These are phyloP conservation scores for Falco rusticolus DNA, from an alignment of 2,797 vertebrate genomes.

Conservation along the genomic window DNA sequence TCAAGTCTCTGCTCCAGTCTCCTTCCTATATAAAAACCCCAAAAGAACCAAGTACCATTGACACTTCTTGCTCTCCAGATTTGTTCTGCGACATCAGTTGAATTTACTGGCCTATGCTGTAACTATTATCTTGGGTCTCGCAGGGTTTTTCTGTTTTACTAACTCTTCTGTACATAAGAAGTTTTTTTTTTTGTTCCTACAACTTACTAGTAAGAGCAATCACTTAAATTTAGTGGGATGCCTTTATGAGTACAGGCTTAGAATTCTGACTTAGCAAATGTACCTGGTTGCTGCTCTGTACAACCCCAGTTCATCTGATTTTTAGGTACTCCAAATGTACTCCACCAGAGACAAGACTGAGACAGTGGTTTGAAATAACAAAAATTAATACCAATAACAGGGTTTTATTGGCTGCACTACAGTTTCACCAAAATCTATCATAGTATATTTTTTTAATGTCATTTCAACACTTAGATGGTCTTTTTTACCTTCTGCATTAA, in stretches of 20 bases:
- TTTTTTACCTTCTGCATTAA: background rate
- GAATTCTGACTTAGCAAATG: background rate
- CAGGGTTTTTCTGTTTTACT: background rate
- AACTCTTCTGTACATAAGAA: background rate
- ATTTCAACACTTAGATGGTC: background rate
- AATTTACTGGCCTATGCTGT: background rate
- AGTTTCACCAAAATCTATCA: background rate
- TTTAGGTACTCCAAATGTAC: background rate
- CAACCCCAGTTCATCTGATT: background rate
- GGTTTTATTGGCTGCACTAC: background rate
- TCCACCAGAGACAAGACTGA: background rate
- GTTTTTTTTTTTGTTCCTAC: background rate
- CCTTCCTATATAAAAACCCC: background rate
- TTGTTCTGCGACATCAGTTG: background rate
- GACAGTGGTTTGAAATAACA: background rate
- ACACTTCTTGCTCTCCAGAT: background rate
- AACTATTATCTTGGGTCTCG: background rate
- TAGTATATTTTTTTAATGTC: background rate
- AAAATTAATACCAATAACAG: background rate
- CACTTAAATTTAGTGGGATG: background rate
- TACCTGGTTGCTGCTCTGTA: background rate
- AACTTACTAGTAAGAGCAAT: background rate
- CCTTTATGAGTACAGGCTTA: background rate
- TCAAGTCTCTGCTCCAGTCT: background rate
- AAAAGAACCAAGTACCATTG: background rate